Percentiles rank a stretch among this genome's conserved stretches.
phyloP scores from a whole-genome alignment of 2,888 invertebrate species.

The Agriopis aurantiaria region DNA sequence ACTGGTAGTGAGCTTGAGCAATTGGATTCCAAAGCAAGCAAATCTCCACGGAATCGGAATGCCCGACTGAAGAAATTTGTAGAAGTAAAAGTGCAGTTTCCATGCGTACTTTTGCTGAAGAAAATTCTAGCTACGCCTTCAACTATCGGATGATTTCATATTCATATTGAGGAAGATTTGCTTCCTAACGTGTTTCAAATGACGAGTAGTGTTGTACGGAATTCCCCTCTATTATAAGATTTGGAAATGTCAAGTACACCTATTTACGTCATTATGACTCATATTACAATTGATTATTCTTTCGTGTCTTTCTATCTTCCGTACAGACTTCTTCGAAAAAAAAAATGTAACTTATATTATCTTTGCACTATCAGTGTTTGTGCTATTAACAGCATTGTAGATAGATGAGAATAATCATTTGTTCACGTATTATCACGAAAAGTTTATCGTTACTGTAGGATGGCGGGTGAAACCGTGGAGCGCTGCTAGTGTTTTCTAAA shows the following conservation, averaged over 20 bases:
- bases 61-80: too few species aligned
- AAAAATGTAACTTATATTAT: neutral
- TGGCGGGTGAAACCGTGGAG: neutral
- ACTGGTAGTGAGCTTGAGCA: too few species aligned
- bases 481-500: neutral
- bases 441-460: too few species aligned
- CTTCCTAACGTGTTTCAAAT: constrained; percentile 2
- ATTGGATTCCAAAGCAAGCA: too few species aligned
- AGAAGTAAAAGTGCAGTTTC: too few species aligned
- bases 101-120: neutral
- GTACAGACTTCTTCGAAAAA: constrained; percentile 4
- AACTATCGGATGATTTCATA: constrained; percentile 9
- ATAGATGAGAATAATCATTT: neutral
- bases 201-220: constrained; percentile 13
- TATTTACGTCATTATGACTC: constrained; percentile 12
- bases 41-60: too few species aligned
- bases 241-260: constrained; percentile 18
- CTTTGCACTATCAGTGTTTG: neutral
- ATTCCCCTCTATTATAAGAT: constrained; percentile 20
- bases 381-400: neutral
- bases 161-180: neutral
- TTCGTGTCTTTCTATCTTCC: neutral
- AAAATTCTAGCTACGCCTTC: neutral
- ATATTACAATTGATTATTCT: neutral
- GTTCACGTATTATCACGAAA: too few species aligned